These are phyloP conservation scores for Channa maculata DNA, from an alignment of 2,113 vertebrate species.

Conservation along the genomic window DNA sequence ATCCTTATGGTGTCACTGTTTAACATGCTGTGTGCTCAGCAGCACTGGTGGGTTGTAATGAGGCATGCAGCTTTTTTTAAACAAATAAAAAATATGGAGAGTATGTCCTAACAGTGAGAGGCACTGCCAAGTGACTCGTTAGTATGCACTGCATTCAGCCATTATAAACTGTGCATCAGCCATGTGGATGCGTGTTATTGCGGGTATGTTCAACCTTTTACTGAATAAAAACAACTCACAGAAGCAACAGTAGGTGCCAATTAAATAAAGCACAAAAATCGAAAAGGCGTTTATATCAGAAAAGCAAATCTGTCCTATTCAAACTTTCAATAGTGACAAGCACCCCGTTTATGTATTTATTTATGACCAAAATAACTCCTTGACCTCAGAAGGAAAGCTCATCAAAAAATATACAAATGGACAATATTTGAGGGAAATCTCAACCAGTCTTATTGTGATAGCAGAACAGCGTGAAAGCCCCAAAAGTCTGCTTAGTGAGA, in stretches of 20 bases:
- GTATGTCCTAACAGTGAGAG: slow-evolving; percentile 17
- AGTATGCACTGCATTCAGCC: slow-evolving; percentile 35
- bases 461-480: background rate
- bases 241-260: slow-evolving; percentile 83
- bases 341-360: background rate
- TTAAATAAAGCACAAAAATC: slow-evolving; percentile 89
- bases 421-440: background rate
- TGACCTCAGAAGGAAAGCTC: slow-evolving; percentile 23
- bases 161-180: slow-evolving; percentile 53
- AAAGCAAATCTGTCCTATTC: slow-evolving; percentile 24
- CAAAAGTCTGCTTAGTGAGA: slow-evolving; percentile 17
- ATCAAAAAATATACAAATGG: slow-evolving; percentile 10
- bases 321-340: slow-evolving; percentile 7
- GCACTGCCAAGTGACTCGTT: slow-evolving; percentile 22
- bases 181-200: slow-evolving; percentile 82
- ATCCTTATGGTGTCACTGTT: slow-evolving; percentile 44
- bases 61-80: slow-evolving; percentile 14
- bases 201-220: slow-evolving; percentile 85
- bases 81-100: slow-evolving; percentile 38
- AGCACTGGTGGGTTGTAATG: slow-evolving; percentile 38
- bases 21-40: slow-evolving; percentile 57
- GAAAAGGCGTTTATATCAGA: slow-evolving; percentile 47
- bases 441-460: background rate
- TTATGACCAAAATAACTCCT: background rate
- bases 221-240: slow-evolving; percentile 84